A percentile compares a stretch with the other conserved stretches of the same genome.
Conservation (phyloP, 2,113 vertebrate genomes). For the Centropus bengalensis region DNA sequence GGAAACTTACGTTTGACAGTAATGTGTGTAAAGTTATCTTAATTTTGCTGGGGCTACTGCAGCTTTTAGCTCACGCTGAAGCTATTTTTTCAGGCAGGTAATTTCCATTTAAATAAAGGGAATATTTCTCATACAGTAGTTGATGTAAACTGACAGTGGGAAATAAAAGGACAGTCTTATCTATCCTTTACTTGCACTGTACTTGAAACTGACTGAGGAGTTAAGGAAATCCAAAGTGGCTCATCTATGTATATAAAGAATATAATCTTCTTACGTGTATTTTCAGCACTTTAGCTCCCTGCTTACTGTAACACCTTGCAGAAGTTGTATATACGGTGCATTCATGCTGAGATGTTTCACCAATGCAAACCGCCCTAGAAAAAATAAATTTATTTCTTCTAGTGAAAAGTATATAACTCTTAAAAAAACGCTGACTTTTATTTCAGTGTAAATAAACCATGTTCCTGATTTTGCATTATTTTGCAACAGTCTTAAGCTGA, state of each 20-base stretch:
- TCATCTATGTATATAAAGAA: not conserved
- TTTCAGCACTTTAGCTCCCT: not conserved
- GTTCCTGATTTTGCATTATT: not conserved
- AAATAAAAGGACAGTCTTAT: not conserved
- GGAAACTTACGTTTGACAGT: not conserved
- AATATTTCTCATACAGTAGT: not conserved
- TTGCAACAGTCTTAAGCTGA: not conserved
- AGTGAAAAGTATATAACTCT: not conserved
- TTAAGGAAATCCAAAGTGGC: not conserved
- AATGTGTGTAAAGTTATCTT: not conserved
- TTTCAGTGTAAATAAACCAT: not conserved
- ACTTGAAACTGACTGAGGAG: not conserved
- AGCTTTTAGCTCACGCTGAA: not conserved
- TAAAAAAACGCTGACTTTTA: not conserved
- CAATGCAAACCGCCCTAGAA: not conserved
- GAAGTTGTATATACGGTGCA: not conserved
- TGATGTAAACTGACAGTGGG: not conserved
- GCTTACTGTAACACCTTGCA: not conserved
- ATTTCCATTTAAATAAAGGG: slow-evolving; percentile 15
- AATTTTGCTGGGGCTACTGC: not conserved
- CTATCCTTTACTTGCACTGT: not conserved
- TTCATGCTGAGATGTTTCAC: not conserved
- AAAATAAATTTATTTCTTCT: not conserved
- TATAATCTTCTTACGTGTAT: not conserved
- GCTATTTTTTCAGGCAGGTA: not conserved